Evolutionary conservation across 2,113 vertebrate genomes (phyloP).

Genomic region (Hydropotes inermis): DNA sequence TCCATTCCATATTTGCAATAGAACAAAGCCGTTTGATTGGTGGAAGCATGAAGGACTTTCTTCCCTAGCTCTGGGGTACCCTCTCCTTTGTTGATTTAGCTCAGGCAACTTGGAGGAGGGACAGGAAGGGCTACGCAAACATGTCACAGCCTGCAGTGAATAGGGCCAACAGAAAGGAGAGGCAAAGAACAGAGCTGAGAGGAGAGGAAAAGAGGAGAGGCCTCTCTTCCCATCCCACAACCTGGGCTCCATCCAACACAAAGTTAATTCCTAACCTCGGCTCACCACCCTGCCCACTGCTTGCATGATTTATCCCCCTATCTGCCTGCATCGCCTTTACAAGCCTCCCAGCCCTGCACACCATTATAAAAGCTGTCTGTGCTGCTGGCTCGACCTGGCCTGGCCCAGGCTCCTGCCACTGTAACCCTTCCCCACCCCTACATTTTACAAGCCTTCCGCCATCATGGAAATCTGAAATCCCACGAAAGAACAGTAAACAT

Average conservation of each 20-base stretch:
- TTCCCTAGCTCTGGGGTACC: constrained; percentile 50
- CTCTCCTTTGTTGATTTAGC: constrained; percentile 69
- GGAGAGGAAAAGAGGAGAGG: constrained; percentile 69
- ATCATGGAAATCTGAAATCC: constrained; percentile 84
- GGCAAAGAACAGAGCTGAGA: constrained; percentile 65
- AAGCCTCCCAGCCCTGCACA: constrained; percentile 77
- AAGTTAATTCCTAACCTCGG: constrained; percentile 87
- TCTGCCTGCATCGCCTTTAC: constrained; percentile 83
- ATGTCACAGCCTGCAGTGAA: constrained; percentile 73
- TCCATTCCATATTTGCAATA: not conserved
- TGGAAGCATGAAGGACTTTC: constrained; percentile 32
- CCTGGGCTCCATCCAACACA: constrained; percentile 84
- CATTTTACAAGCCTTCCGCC: constrained; percentile 78
- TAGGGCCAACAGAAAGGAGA: constrained; percentile 70
- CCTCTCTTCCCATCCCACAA: constrained; percentile 82
- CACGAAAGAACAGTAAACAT: constrained; percentile 89
- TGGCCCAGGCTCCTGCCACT: constrained; percentile 40
- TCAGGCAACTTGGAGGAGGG: constrained; percentile 68
- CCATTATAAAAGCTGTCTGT: constrained; percentile 85
- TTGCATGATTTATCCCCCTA: constrained; percentile 85
- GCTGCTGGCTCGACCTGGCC: constrained; percentile 68
- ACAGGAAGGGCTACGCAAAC: constrained; percentile 69
- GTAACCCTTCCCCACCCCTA: constrained; percentile 49
- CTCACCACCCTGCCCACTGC: constrained; percentile 84
- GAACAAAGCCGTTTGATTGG: constrained; percentile 32